Evolutionary conservation across 2,113 vertebrate genomes (phyloP).

Genomic region (Camarhynchus parvulus): DNA sequence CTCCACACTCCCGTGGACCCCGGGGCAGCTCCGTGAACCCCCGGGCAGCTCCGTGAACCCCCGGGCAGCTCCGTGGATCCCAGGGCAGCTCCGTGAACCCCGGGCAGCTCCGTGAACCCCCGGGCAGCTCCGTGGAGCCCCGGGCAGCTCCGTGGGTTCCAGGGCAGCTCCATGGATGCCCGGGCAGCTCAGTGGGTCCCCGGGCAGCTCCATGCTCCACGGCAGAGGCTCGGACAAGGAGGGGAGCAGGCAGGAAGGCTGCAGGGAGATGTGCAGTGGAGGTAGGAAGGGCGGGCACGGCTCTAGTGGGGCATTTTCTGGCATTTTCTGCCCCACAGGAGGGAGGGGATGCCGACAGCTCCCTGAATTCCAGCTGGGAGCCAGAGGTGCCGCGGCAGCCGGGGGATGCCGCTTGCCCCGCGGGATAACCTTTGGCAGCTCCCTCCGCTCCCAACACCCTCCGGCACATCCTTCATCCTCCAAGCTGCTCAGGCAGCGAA

Average conservation of each 20-base stretch:
- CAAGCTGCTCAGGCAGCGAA: not conserved
- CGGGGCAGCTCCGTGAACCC: no score
- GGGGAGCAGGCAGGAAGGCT: not conserved
- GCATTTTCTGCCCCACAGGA: not conserved
- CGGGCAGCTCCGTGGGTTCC: fast-evolving
- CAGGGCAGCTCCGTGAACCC: fast-evolving
- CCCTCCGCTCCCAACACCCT: not conserved
- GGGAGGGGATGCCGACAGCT: not conserved
- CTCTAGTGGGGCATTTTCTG: not conserved
- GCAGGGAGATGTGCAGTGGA: not conserved
- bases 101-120: fast-evolving
- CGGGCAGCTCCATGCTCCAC: fast-evolving
- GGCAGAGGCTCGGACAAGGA: not conserved
- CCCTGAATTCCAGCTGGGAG: not conserved
- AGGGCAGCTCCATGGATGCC: no score
- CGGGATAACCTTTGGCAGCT: not conserved
- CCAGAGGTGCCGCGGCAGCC: not conserved
- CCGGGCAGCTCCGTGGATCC: fast-evolving
- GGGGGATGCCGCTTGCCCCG: not conserved
- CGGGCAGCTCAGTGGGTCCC: no score
- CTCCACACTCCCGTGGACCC: not conserved
- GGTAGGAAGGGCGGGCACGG: not conserved
- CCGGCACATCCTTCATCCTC: not conserved
- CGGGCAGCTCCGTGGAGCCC: not conserved
- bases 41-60: not conserved